Base-by-base conservation (phyloP, 2,888 invertebrate species). In the Tenthredo mesomela region DNA sequence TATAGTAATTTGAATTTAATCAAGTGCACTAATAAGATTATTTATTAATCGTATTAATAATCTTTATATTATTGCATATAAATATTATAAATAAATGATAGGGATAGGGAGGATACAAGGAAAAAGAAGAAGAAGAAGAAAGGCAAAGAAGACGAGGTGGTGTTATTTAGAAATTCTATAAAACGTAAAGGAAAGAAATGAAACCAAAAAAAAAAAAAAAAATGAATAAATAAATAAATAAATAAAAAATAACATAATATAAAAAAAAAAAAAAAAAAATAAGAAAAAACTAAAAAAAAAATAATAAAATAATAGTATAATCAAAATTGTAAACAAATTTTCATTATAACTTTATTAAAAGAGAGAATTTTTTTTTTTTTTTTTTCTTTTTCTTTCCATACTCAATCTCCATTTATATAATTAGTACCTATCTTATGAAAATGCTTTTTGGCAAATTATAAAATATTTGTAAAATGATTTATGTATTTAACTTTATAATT, bases 21-120 rank as follows among this genome's bases (percentile, higher is more conserved):
- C 85, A 85, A 88, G 85, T 86, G 77, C 85, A 84, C 61, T 85
- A 87, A 77, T 78, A 85, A 85, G 85, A 88, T 84, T 86, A 86
- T 88, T 86, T 80, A 84, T 84, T 84, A 82, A 82, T 84, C 78
- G 33, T 84, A 82, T 65, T 54, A 70, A 47, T 78, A 82, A 80
- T 84, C 77, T 70, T 82, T 77, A 75, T 61, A 75, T 75, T 54
- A 67, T 18, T 71, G 37, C 54, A 37, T 70, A 82, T 82, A 82
- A 43, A 82, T 80, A 80, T 37, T 70, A 70, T 58, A 80, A 80
- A 54, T 77, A 37, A 80, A 77, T 50, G 4, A 61, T 47, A 50
- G 43, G 47, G 18, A 37, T 43, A 75, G 43, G 75, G n/a, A n/a
- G n/a, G 33, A 25, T 15, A 33, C 1, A 33, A 15, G 25, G 12